A percentile compares a stretch with the other conserved stretches of the same genome.
Conservation (phyloP, 1,140 invertebrate species). For the Achroia grisella region DNA sequence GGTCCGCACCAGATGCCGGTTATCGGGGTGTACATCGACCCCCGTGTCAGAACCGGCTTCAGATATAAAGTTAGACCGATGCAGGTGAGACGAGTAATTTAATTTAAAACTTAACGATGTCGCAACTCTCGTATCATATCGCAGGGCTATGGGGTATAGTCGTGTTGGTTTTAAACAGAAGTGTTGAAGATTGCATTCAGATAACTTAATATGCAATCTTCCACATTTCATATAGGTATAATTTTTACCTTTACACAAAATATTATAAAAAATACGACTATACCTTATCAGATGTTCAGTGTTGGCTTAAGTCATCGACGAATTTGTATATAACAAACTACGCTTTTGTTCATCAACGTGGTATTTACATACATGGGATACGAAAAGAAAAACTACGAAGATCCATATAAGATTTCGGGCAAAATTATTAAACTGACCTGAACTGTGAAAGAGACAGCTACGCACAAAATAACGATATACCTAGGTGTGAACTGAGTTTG, state of each 20-base stretch:
- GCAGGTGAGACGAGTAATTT: conserved; percentile 66
- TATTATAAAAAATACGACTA: conserved; percentile 23
- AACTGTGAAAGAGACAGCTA: conserved; percentile 47
- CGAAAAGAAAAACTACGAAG: conserved; percentile 62
- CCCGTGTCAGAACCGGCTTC: conserved; percentile 82
- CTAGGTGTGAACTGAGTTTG: conserved; percentile 35
- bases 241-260: conserved; percentile 3
- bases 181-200: conserved; percentile 58
- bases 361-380: conserved; percentile 17
- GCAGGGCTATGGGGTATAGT: conserved; percentile 21
- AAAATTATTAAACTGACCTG: conserved; percentile 55
- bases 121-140: conserved; percentile 17
- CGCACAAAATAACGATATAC: conserved; percentile 9
- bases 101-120: conserved; percentile 22
- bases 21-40: conserved; percentile 83
- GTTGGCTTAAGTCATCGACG: conserved; percentile 30
- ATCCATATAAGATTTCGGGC: conserved; percentile 56
- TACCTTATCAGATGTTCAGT: conserved; percentile 33
- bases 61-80: conserved; percentile 82
- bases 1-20: conserved; percentile 80
- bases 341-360: conserved; percentile 40
- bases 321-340: conserved; percentile 13
- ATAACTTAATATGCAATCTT: conserved; percentile 41
- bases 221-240: conserved; percentile 45
- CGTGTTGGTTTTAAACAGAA: conserved; percentile 22